A percentile compares a stretch with the other conserved stretches of the same genome.
phyloP scores from a whole-genome alignment of 2,113 vertebrate genomes.

The Arothron firmamentum region DNA sequence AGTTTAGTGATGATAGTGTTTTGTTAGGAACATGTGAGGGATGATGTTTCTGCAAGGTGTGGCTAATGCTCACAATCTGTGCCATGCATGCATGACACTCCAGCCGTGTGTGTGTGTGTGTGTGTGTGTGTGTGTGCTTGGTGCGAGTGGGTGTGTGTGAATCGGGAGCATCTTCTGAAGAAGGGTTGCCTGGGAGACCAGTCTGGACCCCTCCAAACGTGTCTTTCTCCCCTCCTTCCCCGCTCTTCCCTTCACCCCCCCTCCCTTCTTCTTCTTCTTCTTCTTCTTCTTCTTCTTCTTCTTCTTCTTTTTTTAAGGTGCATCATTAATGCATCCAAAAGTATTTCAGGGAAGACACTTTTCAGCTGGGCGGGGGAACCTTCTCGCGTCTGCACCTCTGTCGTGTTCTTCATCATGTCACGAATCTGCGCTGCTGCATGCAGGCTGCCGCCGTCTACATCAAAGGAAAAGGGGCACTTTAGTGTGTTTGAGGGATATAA shows the following conservation, averaged over 20 bases:
- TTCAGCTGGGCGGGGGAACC: slow-evolving; percentile 15
- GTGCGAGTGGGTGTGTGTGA: slow-evolving; percentile 32
- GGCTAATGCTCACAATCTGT: slow-evolving; percentile 32
- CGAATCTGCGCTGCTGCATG: slow-evolving; percentile 28
- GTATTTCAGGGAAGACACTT: slow-evolving; percentile 49
- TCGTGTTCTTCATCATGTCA: slow-evolving; percentile 33
- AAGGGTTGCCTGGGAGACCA: slow-evolving; percentile 71
- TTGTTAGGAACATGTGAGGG: slow-evolving; percentile 38
- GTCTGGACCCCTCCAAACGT: slow-evolving; percentile 56
- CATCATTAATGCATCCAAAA: slow-evolving; percentile 60
- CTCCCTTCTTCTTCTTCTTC: slow-evolving; percentile 16
- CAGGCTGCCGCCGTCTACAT: slow-evolving; percentile 22
- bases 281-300: too few relatives aligned
- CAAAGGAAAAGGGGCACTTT: slow-evolving; percentile 27
- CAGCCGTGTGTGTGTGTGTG: slow-evolving; percentile 11
- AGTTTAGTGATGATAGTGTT: slow-evolving; percentile 46
- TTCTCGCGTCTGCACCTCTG: slow-evolving; percentile 23
- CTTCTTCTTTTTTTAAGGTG: slow-evolving; percentile 47
- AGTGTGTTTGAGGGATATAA: slow-evolving; percentile 24
- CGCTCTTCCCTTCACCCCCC: neutral
- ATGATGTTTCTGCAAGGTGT: slow-evolving; percentile 41
- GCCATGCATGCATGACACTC: neutral
- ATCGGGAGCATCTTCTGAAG: slow-evolving; percentile 58
- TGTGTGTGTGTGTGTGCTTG: neutral
- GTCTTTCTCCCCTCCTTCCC: slow-evolving; percentile 9